These are phyloP conservation scores for Agelaius tricolor DNA, from an alignment of 2,113 vertebrate genomes.

Conservation along the genomic window DNA sequence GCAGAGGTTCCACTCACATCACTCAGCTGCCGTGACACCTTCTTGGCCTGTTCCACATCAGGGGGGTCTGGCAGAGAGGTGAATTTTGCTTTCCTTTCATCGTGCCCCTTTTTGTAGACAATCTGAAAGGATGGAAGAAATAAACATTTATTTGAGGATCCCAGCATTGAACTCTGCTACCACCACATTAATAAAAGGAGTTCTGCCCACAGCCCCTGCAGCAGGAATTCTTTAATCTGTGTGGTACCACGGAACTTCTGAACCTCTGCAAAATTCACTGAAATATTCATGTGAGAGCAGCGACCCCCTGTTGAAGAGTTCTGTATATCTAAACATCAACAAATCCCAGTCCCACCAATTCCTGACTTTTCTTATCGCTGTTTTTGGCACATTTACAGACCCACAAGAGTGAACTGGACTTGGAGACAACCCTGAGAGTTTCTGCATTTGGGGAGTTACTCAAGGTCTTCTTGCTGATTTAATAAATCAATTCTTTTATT, in stretches of 20 bases:
- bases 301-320: background rate
- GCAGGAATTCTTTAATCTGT: background rate
- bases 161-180: background rate
- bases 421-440: background rate
- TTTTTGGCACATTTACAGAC: background rate
- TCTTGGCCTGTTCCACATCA: conserved; percentile 90
- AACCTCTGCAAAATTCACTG: background rate
- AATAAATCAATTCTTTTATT: background rate
- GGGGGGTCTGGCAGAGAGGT: conserved; percentile 90
- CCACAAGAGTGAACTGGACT: background rate
- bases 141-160: background rate
- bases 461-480: accelerated
- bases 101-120: conserved; percentile 92
- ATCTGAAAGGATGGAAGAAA: conserved; percentile 73
- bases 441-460: background rate
- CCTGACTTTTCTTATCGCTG: background rate
- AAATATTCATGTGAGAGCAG: background rate
- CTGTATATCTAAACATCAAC: background rate
- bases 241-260: background rate
- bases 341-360: background rate
- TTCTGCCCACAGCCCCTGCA: background rate
- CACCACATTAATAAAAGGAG: accelerated
- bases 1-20: conserved; percentile 80
- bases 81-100: conserved; percentile 85
- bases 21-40: conserved; percentile 86